Evolutionary conservation across 2,797 vertebrate species (phyloP), one percentile per base, ranked within the genome.

Genomic region (Antrozous pallidus): DNA sequence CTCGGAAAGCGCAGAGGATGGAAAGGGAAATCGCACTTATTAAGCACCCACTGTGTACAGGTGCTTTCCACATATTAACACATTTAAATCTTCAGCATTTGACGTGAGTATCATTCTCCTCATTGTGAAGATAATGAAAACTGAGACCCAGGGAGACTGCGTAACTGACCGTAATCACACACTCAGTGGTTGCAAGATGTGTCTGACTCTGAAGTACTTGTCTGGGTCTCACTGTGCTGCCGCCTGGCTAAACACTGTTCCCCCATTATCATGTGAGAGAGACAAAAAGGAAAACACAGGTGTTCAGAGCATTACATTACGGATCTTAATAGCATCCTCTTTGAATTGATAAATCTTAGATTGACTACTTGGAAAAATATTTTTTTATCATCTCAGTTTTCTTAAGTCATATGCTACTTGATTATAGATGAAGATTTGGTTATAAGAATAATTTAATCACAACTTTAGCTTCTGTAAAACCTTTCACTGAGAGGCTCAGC

Each of bases 1-100:
- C 70, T 49, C 58, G 9, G 45, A 61, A 95, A 88, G 13, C 26
- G 20, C 63, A 73, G 45, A 86, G 78, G 85, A 92, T 82, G 28
- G 70, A 36, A 73, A 54, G 75, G 63, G 61, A 93, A 92, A 81
- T 85, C 49, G 22, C 88, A 85, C 74, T 86, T 95, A 95, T 85
- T 90, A 95, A 94, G 95, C 78, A 73, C 92, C 93, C 88, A 93
- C 94, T 92, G 95, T 92, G 92, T 95, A 69, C 95, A 95, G 94
- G 90, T 96, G 96, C 88, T 73, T 90, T 80, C 67, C 40, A n/a
- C 78, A 69, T 81, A 95, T 92, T 92, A 96, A 74, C 36, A 33
- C 22, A 93, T 93, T 92, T 92, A 31, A 28, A 90, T 95, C 82
- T 75, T 63, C 82, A 93, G 96, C 80, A 56, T 94, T 94, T 78